Conservation (phyloP, 1,140 invertebrate genomes). For the Zaprionus capensis region DNA sequence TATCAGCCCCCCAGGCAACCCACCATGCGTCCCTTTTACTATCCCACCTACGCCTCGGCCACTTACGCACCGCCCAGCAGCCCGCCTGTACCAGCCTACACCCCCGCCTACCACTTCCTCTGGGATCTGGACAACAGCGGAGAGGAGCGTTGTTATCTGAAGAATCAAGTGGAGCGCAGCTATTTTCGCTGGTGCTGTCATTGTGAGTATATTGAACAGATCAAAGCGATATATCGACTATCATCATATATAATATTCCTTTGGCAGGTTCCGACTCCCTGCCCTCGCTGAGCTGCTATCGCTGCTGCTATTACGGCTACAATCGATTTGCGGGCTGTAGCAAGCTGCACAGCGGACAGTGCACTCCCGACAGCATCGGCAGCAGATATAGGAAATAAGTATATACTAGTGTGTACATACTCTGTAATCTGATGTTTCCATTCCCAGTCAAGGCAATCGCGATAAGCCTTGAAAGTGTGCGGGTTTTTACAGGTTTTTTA, state of each 20-base stretch:
- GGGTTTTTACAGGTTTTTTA: neutral
- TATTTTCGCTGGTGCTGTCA: conserved; percentile 14
- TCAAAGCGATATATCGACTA: neutral
- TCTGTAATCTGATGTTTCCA: neutral
- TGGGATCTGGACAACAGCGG: conserved; percentile 16
- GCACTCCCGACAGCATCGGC: conserved; percentile 9
- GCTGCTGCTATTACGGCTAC: conserved; percentile 55
- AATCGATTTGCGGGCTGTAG: conserved; percentile 58
- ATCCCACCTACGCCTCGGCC: conserved; percentile 11
- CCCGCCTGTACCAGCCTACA: conserved; percentile 7
- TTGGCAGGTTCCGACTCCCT: conserved; percentile 31
- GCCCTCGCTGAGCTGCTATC: conserved; percentile 48
- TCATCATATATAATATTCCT: too few relatives aligned
- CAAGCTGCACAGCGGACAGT: conserved; percentile 47
- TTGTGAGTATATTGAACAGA: conserved; percentile 24
- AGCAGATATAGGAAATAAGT: neutral
- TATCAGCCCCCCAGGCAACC: neutral
- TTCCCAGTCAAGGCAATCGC: neutral
- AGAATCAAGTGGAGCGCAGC: conserved; percentile 30
- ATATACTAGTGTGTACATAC: neutral
- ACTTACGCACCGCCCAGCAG: conserved; percentile 5
- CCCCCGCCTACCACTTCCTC: conserved; percentile 27
- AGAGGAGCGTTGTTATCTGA: conserved; percentile 46
- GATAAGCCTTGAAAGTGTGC: neutral
- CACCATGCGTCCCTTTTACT: neutral